Evolutionary conservation across 1,140 invertebrate species (phyloP), one percentile per base, ranked within the genome.

Genomic region (Amyelois transitella): DNA sequence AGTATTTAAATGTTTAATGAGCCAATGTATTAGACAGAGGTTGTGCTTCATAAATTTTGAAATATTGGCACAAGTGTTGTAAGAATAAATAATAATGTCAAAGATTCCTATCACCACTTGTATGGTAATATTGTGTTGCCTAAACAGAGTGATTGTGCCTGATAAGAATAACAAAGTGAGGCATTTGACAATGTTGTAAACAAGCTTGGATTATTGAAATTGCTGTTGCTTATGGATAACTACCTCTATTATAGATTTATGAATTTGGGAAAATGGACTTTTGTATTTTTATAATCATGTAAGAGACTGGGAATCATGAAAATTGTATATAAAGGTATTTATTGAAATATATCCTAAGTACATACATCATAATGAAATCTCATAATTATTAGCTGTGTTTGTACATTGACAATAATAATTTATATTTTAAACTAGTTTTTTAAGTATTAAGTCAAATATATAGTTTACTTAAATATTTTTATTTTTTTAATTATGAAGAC

Each of bases 401-500:
- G n/a, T 52, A 24, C 60, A 65, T 58, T 58, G 67, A 69, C 62
- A 69, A 72, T 72, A 69, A 64, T 55, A 14, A 38, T 38, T 38
- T 38, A 66, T 65, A 60, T 59, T 62, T 57, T 58, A n/a, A n/a
- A n/a, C n/a, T n/a, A n/a, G n/a, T n/a, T n/a, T n/a, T n/a, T n/a
- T n/a, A 57, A 60, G 43, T 14, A 12, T 19, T 21, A 49, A 61
- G 58, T 57, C 63, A 76, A 75, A 76, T 62, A 64, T 48, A 59
- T 50, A 51, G 62, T 58, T 17, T 53, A 62, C 67, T 52, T 75
- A 74, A 74, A 72, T 66, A n/a, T 62, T 64, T 66, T 65, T 66
- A 47, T 44, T 61, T 85, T 81, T 80, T 81, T 76, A n/a, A n/a
- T n/a, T n/a, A n/a, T 83, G 75, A 73, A 12, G 22, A 17, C 10